Evolutionary conservation across 2,888 invertebrate species (phyloP).

Genomic region (Latrodectus elegans): DNA sequence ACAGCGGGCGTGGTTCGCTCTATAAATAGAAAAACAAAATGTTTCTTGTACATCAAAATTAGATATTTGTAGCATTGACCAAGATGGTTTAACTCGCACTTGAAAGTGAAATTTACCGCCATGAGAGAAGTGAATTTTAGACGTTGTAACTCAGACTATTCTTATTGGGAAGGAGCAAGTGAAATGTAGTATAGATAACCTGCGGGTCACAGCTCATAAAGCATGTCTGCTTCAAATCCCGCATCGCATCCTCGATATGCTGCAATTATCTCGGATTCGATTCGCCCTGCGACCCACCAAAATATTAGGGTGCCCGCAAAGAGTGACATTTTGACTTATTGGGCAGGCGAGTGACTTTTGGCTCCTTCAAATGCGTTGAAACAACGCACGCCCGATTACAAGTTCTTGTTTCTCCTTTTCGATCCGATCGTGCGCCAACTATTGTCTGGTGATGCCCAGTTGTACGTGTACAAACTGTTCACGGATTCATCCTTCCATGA

Average conservation of each 20-base stretch:
- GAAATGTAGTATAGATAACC: slow-evolving; percentile 62
- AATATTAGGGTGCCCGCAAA: slow-evolving; percentile 58
- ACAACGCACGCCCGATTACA: background rate
- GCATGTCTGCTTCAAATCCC: slow-evolving; percentile 60
- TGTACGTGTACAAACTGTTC: too few species aligned
- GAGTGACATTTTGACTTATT: slow-evolving; percentile 61
- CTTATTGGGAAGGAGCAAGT: slow-evolving; percentile 6
- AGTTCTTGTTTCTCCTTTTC: background rate
- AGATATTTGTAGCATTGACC: background rate
- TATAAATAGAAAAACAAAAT: slow-evolving; percentile 48
- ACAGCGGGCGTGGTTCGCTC: slow-evolving; percentile 37
- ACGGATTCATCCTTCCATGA: too few species aligned
- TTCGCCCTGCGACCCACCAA: slow-evolving; percentile 58
- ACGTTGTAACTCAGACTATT: background rate
- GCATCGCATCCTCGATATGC: slow-evolving; percentile 48
- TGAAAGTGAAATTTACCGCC: slow-evolving; percentile 22
- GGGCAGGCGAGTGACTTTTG: slow-evolving; percentile 55
- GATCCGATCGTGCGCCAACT: background rate
- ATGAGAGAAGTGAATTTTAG: background rate
- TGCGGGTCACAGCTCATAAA: slow-evolving; percentile 54
- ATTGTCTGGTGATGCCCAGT: too few species aligned
- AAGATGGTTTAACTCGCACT: slow-evolving; percentile 24
- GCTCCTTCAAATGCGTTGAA: slow-evolving; percentile 15
- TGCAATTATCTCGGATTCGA: slow-evolving; percentile 64
- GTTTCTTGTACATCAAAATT: slow-evolving; percentile 15